These are phyloP conservation scores for Indri indri DNA, from an alignment of 2,113 vertebrate species.

Conservation along the genomic window DNA sequence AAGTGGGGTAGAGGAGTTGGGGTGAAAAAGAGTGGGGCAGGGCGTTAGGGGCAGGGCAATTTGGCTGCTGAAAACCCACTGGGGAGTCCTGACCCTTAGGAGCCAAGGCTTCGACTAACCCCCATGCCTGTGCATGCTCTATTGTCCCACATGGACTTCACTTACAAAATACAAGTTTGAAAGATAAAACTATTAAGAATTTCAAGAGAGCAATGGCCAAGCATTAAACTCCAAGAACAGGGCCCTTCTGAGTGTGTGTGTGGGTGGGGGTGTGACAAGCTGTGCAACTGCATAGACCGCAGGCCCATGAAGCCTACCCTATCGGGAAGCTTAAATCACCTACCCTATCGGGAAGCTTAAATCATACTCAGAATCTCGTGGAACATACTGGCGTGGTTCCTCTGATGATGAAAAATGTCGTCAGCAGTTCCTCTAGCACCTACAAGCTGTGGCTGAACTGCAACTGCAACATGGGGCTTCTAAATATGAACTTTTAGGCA, in stretches of 20 bases:
- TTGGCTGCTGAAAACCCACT: not conserved
- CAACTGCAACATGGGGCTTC: not conserved
- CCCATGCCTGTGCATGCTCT: not conserved
- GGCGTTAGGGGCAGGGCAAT: not conserved
- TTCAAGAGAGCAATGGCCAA: not conserved
- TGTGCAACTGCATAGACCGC: not conserved
- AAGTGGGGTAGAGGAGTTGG: not conserved
- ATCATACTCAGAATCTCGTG: not conserved
- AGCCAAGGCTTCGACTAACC: not conserved
- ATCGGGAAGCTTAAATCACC: not conserved
- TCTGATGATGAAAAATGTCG: not conserved
- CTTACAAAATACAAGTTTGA: not conserved
- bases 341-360: not conserved
- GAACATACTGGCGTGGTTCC: not conserved
- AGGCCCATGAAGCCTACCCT: not conserved
- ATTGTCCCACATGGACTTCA: not conserved
- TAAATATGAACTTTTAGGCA: not conserved
- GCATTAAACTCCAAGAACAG: not conserved
- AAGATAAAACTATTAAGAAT: not conserved
- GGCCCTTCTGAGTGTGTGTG: not conserved
- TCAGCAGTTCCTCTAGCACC: not conserved
- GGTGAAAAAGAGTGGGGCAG: not conserved
- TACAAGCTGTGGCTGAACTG: not conserved
- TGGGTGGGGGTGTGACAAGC: not conserved
- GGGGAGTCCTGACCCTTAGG: not conserved